Base-by-base conservation (phyloP, 2,797 vertebrate species). In the Acanthurus tractus region DNA sequence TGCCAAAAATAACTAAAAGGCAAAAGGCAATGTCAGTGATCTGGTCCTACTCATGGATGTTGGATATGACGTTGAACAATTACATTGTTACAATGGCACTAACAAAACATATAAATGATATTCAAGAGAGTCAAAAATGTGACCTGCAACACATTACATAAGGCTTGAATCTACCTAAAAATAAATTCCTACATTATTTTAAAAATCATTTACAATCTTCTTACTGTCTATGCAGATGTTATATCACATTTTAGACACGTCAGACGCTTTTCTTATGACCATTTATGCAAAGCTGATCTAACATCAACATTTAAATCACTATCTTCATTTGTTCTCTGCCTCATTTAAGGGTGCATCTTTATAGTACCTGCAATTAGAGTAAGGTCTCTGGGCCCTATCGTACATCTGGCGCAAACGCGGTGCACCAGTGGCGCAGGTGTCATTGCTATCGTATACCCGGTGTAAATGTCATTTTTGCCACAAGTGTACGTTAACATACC, bases 281-380 rank as follows among this genome's bases (percentile, higher is more conserved):
- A 54, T 59, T 53, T 57, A 4, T n/a, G 25, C 52, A 25, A 15
- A n/a, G 18, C 49, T 50, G 54, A 17, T 58, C 14, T 74, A 14
- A 68, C 23, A 29, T 11, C 3, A 42, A 56, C 4, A 49, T 25
- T 64, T 54, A 46, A 53, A 62, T 2, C 1, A 73, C 40, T 42
- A 44, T 53, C 46, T 48, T 57, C 8, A 67, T 63, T 22, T 70
- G 20, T 65, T 65, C 61, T 82, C 74, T 64, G 68, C 22, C 46
- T 64, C 20, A 50, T 20, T 50, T 44, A 46, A 9, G 13, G 67
- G 55, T 40, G 40, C 29, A 14, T 79, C 59, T 74, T 77, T 57
- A 74, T 55, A 68, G 54, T 62, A 59, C 18, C 38, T 75, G 59
- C 62, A 58, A 63, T 83, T 72, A 70, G n/a, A 78, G 48, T 84